Evolutionary conservation across 2,113 vertebrate species (phyloP), one percentile per base, ranked within the genome.

Genomic region (Myrmecobius fasciatus): DNA sequence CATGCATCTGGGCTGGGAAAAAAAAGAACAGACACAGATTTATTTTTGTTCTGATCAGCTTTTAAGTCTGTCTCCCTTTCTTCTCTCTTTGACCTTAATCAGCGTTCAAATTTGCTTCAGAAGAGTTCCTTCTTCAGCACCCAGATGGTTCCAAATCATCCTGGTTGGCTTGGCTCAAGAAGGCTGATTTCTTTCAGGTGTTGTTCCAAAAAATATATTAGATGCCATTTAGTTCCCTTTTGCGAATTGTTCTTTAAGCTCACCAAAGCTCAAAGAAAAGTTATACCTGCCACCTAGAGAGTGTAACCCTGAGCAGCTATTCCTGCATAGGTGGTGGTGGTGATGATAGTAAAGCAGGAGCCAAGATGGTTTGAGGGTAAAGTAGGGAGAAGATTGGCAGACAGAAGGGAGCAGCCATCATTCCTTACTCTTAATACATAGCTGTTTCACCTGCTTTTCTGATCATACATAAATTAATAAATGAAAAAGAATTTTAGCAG

Each of bases 171-270:
- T 98, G 96, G 98, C 98, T 98, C 98, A 98, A 36, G 98, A 98
- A 48, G 98, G 99, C 28, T 99, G 99, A 51, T 98, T 98, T 95
- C 99, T 99, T 96, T 99, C 99, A 24, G 99, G 99, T 56, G 54
- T 56, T 96, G 99, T 99, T 67, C 99, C 99, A 91, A 99, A 56
- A 56, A 56, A 99, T 98, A 99, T 99, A 97, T 98, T 99, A 94
- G 99, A 99, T 95, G 99, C 99, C 99, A 99, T 99, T 97, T 99
- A 99, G 98, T 99, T 99, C 98, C 99, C 99, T 96, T 99, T 98
- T 93, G 97, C 95, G 0, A 99, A 98, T 22, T 99, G 96, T 89
- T 99, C 98, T 98, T 99, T 93, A 31, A 99, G 99, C 92, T 99
- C 99, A 0, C 99, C 99, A 91, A 99, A 99, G 53, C 99, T 99